A percentile compares a stretch with the other conserved stretches of the same genome.
Evolutionary conservation across 2,797 vertebrate species (phyloP).

Genomic region (Coranthus polyacanthus): DNA sequence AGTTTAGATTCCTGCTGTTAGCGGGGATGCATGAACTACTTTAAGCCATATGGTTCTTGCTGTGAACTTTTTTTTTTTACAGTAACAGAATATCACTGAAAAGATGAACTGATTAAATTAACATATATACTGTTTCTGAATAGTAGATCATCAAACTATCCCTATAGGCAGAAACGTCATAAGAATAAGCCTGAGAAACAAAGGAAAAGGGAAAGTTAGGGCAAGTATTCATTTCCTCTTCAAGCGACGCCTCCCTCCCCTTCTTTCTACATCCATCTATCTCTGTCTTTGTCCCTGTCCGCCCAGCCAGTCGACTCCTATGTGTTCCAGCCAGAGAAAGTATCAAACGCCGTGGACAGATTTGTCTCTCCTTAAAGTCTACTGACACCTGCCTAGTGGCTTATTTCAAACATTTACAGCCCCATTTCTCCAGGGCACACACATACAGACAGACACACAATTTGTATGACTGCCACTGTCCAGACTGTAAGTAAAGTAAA

Average conservation of each 20-base stretch:
- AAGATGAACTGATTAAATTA: too few species aligned
- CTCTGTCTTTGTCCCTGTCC: conserved; percentile 54
- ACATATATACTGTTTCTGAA: too few species aligned
- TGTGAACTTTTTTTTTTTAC: too few species aligned
- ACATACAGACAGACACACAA: conserved; percentile 15
- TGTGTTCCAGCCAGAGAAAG: conserved; percentile 57
- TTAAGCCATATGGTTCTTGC: too few species aligned
- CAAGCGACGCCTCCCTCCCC: conserved; percentile 6
- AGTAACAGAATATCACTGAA: too few species aligned
- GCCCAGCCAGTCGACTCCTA: conserved; percentile 45
- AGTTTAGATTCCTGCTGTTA: too few species aligned
- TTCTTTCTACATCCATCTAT: conserved; percentile 50
- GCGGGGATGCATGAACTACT: too few species aligned
- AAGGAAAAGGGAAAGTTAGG: conserved; percentile 8
- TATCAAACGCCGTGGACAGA: conserved; percentile 52
- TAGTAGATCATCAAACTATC: too few species aligned
- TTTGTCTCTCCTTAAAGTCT: conserved; percentile 52
- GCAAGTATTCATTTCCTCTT: conserved; percentile 15
- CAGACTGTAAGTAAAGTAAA: too few species aligned
- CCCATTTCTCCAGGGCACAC: conserved; percentile 39
- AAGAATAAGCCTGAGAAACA: background rate
- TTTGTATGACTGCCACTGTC: too few species aligned
- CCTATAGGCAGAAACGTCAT: background rate
- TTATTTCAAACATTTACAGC: conserved; percentile 60
- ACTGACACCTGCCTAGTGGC: conserved; percentile 43